Percentiles rank a stretch among this genome's conserved stretches.
phyloP scores from a whole-genome alignment of 2,113 vertebrate genomes.

The Boleophthalmus pectinirostris region DNA sequence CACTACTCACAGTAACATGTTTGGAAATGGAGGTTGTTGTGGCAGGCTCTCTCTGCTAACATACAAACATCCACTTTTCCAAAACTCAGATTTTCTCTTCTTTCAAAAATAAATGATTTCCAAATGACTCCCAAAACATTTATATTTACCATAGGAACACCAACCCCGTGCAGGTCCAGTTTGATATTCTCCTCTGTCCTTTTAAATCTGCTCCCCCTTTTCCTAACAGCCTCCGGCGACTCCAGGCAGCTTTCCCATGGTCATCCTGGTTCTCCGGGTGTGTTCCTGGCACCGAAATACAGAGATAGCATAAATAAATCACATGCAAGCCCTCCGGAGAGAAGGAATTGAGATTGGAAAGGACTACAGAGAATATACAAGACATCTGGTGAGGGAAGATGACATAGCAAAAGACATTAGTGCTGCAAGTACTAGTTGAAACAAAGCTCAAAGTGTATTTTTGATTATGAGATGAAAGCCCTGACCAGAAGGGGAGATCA shows the following conservation, averaged over 20 bases:
- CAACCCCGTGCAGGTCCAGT: slow-evolving; percentile 16
- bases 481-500: slow-evolving; percentile 45
- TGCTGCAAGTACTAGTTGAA: slow-evolving; percentile 1
- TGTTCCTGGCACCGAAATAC: slow-evolving; percentile 54
- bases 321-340: slow-evolving; percentile 51
- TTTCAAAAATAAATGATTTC: slow-evolving; percentile 35
- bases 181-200: slow-evolving; percentile 42
- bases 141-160: slow-evolving; percentile 15
- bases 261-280: slow-evolving; percentile 40
- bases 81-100: background rate
- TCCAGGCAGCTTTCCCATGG: slow-evolving; percentile 34
- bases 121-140: background rate
- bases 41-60: too few relatives aligned
- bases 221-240: slow-evolving; percentile 31
- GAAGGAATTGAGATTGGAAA: slow-evolving; percentile 41
- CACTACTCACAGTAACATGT: background rate
- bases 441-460: slow-evolving; percentile 7
- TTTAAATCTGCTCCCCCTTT: slow-evolving; percentile 26
- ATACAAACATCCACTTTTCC: background rate
- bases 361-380: slow-evolving; percentile 42
- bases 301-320: slow-evolving; percentile 69
- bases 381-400: slow-evolving; percentile 55
- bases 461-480: slow-evolving; percentile 15
- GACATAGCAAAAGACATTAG: slow-evolving; percentile 31
- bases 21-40: background rate